phyloP scores from a whole-genome alignment of 2,888 invertebrate species.

The Hemicrepidius hirtus region DNA sequence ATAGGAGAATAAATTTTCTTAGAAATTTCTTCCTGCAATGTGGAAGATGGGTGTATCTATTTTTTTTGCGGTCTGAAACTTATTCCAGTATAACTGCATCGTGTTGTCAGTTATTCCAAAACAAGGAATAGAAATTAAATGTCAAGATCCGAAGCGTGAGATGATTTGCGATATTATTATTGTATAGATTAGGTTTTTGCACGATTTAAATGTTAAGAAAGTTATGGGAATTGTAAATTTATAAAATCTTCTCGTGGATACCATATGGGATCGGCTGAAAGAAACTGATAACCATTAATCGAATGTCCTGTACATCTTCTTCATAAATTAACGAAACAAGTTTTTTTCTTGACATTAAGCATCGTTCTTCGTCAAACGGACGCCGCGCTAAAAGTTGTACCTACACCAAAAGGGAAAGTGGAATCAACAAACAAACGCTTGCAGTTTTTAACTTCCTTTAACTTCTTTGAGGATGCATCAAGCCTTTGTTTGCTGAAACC shows the following conservation, averaged over 20 bases:
- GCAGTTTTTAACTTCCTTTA: conserved; percentile 35
- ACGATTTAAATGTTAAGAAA: conserved; percentile 43
- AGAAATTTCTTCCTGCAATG: no score
- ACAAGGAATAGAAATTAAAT: conserved; percentile 31
- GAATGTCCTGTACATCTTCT: conserved; percentile 4
- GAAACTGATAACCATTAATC: conserved; percentile 7
- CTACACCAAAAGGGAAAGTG: conserved; percentile 40
- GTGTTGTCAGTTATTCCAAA: neutral
- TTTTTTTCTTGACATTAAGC: conserved; percentile 16
- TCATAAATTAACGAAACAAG: neutral
- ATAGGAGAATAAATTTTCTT: no score
- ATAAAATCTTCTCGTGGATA: no score
- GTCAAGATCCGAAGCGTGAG: conserved; percentile 39
- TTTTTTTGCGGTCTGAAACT: no score
- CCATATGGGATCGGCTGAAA: no score
- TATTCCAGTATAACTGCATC: neutral
- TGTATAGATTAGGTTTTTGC: conserved; percentile 29
- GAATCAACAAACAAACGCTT: conserved; percentile 14
- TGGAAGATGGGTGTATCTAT: no score
- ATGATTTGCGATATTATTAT: conserved; percentile 36
- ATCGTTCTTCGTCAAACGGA: conserved; percentile 11
- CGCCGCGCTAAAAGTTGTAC: no score
- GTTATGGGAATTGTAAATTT: conserved; percentile 42
- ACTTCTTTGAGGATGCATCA: conserved; percentile 21
- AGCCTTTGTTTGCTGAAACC: conserved; percentile 33